Evolutionary conservation across 2,888 invertebrate species (phyloP).

Genomic region (Cheilosia scutellata): DNA sequence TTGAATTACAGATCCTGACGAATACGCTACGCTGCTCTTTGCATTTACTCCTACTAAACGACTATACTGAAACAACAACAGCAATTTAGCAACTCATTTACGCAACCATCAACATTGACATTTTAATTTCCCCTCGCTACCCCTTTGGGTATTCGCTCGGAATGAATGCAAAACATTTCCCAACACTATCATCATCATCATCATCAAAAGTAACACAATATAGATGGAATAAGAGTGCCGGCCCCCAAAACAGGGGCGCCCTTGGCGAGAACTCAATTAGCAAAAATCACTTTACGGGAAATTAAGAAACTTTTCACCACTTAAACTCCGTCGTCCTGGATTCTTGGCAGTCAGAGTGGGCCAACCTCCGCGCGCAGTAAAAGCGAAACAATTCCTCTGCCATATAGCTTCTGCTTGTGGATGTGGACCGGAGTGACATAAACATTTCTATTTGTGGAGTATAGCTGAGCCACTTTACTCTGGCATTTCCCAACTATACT

Average conservation of each 20-base stretch:
- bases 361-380: not conserved
- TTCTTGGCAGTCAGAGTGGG: not conserved
- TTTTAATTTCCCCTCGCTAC: slow-evolving; percentile 57
- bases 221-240: slow-evolving; percentile 6
- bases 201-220: slow-evolving; percentile 58
- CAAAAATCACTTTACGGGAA: slow-evolving; percentile 75
- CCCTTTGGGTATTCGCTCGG: not conserved
- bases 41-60: too few relatives aligned
- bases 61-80: slow-evolving; percentile 3
- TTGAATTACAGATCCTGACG: too few relatives aligned
- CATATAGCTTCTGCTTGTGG: not conserved
- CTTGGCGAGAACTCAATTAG: slow-evolving; percentile 72
- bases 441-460: slow-evolving; percentile 69
- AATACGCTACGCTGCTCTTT: too few relatives aligned
- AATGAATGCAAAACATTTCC: slow-evolving; percentile 62
- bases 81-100: slow-evolving; percentile 38
- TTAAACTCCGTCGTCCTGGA: slow-evolving; percentile 61
- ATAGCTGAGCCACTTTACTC: slow-evolving; percentile 19
- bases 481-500: not conserved
- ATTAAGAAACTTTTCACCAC: slow-evolving; percentile 76
- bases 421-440: slow-evolving; percentile 58
- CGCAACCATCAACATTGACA: slow-evolving; percentile 58
- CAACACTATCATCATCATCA: slow-evolving; percentile 31
- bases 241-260: slow-evolving; percentile 17
- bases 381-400: slow-evolving; percentile 53